Percentiles rank a stretch among this genome's conserved stretches.
Conservation (phyloP, 2,113 vertebrate species). For the Syngnathus typhle region DNA sequence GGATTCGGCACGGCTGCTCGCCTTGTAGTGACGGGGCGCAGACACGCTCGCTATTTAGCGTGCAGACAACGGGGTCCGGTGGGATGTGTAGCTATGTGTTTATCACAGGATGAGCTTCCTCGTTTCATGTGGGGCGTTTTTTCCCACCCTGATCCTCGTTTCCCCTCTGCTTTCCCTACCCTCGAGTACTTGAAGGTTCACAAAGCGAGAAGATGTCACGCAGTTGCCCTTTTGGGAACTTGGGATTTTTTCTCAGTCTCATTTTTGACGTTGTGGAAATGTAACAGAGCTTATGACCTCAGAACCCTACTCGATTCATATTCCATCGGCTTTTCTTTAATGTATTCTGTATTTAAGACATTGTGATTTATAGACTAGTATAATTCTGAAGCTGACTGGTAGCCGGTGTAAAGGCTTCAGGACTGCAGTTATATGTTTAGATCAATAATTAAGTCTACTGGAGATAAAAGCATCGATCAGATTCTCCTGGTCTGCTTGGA, state of each 20-base stretch:
- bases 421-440: too few relatives aligned
- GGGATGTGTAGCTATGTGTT: slow-evolving; percentile 73
- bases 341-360: too few relatives aligned
- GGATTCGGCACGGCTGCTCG: slow-evolving; percentile 57
- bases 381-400: too few relatives aligned
- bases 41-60: slow-evolving; percentile 68
- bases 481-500: too few relatives aligned
- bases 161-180: slow-evolving; percentile 19
- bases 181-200: slow-evolving; percentile 60
- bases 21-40: slow-evolving; percentile 69
- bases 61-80: slow-evolving; percentile 66
- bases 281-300: slow-evolving; percentile 24
- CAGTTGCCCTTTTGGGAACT: slow-evolving; percentile 39
- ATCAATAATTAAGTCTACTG: too few relatives aligned
- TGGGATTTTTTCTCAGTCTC: slow-evolving; percentile 21
- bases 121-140: slow-evolving; percentile 45
- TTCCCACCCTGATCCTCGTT: slow-evolving; percentile 29
- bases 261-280: slow-evolving; percentile 23
- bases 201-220: slow-evolving; percentile 34
- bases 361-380: too few relatives aligned
- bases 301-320: too few relatives aligned
- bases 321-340: too few relatives aligned
- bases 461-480: too few relatives aligned
- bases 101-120: slow-evolving; percentile 71
- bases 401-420: too few relatives aligned